These are phyloP conservation scores for Palythoa heliodiscus DNA, from an alignment of 92 coral and sea anemone species.

Conservation along the genomic window DNA sequence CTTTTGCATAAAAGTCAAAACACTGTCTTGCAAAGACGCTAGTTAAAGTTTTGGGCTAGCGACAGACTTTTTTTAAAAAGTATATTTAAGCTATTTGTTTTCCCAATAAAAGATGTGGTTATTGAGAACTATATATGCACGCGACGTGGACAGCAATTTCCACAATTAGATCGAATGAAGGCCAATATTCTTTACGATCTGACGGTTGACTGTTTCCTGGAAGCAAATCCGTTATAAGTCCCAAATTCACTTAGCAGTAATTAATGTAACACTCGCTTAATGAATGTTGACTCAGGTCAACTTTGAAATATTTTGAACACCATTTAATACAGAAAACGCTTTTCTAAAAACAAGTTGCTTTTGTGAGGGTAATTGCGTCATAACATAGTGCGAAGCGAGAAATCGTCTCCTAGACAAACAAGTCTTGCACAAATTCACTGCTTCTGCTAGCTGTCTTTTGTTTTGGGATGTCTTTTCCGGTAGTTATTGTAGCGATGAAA, in stretches of 20 bases:
- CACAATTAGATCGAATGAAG: not conserved
- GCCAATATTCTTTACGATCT: constrained; percentile 10
- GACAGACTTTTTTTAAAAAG: not conserved
- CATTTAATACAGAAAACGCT: not conserved
- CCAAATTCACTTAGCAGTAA: constrained; percentile 5
- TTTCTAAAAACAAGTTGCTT: not conserved
- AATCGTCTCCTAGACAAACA: not conserved
- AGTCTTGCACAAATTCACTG: not conserved
- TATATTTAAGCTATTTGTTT: not conserved
- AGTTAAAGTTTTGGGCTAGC: not conserved
- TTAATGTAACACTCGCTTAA: constrained; percentile 14
- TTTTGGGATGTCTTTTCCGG: constrained; percentile 28
- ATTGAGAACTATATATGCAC: not conserved
- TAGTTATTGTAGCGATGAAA: not conserved
- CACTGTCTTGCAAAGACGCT: no score
- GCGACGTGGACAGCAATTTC: not conserved
- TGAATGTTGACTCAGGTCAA: not conserved
- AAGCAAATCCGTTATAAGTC: constrained; percentile 1
- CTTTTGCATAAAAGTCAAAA: no score
- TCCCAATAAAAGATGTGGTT: not conserved
- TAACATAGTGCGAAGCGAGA: not conserved
- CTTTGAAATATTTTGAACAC: not conserved
- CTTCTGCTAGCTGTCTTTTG: not conserved
- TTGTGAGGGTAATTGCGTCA: not conserved
- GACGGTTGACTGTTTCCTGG: constrained; percentile 25